Evolutionary conservation across 2,797 vertebrate species (phyloP).

Genomic region (Chromis chromis): DNA sequence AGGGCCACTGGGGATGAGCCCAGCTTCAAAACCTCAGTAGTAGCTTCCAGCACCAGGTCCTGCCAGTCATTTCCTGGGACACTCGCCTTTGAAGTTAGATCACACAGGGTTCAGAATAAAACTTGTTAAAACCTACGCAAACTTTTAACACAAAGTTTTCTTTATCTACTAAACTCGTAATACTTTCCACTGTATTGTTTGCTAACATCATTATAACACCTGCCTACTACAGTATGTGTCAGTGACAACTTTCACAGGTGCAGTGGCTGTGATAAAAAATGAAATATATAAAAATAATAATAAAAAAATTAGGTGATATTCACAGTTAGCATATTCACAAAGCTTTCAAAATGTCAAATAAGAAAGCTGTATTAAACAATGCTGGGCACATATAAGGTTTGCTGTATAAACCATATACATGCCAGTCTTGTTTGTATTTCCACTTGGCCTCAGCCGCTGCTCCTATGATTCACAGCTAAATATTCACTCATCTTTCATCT

Average conservation of each 20-base stretch:
- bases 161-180: not conserved
- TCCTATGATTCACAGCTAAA: conserved; percentile 25
- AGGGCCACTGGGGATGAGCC: conserved; percentile 87
- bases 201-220: not conserved
- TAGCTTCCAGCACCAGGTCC: conserved; percentile 92
- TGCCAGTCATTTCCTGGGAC: conserved; percentile 89
- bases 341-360: not conserved
- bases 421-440: conserved; percentile 38
- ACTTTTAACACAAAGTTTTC: not conserved
- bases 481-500: conserved; percentile 39
- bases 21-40: conserved; percentile 91
- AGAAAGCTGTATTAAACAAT: conserved; percentile 4
- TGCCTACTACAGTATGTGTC: not conserved
- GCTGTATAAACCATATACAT: not conserved
- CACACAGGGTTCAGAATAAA: conserved; percentile 18
- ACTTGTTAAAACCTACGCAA: not conserved
- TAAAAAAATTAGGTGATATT: not conserved
- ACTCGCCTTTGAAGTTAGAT: conserved; percentile 81
- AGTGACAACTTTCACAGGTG: conserved; percentile 4
- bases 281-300: not conserved
- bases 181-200: not conserved
- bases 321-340: not conserved
- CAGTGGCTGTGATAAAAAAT: not conserved
- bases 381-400: not conserved
- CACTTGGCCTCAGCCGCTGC: conserved; percentile 32